Evolutionary conservation across 2,797 vertebrate species (phyloP), one percentile per base, ranked within the genome.

Genomic region (Uromys caudimaculatus): DNA sequence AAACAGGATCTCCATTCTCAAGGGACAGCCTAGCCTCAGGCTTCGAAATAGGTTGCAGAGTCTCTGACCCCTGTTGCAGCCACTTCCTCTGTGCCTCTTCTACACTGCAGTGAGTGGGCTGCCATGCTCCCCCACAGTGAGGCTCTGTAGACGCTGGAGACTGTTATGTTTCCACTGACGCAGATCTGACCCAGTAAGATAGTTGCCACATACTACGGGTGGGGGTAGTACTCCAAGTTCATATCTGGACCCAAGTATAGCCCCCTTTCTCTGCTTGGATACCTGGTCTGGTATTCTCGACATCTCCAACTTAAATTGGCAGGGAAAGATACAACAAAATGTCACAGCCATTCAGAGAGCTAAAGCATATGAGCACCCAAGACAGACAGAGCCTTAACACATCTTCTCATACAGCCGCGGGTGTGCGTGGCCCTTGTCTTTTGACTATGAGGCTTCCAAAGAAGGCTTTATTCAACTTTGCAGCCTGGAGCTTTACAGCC

Each of bases 401-500:
- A 62, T 54, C 83, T 95, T 60, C 93, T 92, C 1, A 29, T 35
- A 50, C 77, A 85, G 84, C 81, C 88, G 35, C 16, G 60, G 47
- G 64, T 14, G 85, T 16, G 29, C 6, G 1, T 9, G 38, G 77
- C 81, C 73, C 73, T 95, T 93, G 47, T 91, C 41, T 76, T 88
- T 41, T 32, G 8, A 19, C 67, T 81, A 32, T 54, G 73, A 95
- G 92, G 83, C 82, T 38, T 95, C 92, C 77, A 85, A 14, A 12
- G 79, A 91, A 95, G 71, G 44, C 71, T 91, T 96, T 89, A 81
- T 90, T 94, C 96, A 91, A 96, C 67, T 27, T 92, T 95, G 81
- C 47, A 78, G 82, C 47, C 64, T n/a, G 91, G 87, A 87, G 64
- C 89, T 96, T 97, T 97, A 97, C 17, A 95, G 89, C 94, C 79